Evolutionary conservation across 2,797 vertebrate species (phyloP), one percentile per base, ranked within the genome.

Genomic region (Gastrophryne carolinensis): DNA sequence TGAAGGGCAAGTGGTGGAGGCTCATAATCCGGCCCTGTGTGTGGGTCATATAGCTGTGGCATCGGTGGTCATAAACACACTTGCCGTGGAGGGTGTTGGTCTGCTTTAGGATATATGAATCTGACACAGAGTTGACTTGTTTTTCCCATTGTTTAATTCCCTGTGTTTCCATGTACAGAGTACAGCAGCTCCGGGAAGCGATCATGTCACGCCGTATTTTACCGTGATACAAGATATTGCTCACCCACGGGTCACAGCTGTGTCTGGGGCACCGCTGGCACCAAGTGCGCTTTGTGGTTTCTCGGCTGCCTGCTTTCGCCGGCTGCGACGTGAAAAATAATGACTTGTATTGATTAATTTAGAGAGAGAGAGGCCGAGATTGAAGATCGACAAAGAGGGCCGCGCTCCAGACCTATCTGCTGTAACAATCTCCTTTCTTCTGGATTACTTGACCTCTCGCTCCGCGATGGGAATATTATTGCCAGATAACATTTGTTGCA

Each of bases 311-410:
- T 3, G 49, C 13, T 67, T 49, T 5, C 64, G n/a, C 39, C 64
- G 12, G 44, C 11, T 53, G 34, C 64, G 53, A 12, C 54, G 64
- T 10, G 49, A 67, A 52, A 67, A 67, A 67, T 67, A 67, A 70
- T 70, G 39, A 54, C 37, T 57, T 15, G 23, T 56, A 70, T 70
- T 70, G 67, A 70, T 70, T 70, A 32, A 58, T 47, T 58, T 58
- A n/a, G 26, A 29, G 67, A 44, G 29, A 21, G 37, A 27, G 17
- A 58, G 23, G 5, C 24, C 24, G 23, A 47, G 67, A 67, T 54
- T 12, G 47, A 24, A 35, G 49, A 54, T 53, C 24, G 49, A 52
- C 47, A 37, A 52, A 53, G 64, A 30, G 35, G 53, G 54, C 34
- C 35, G 19, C 27, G 49, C 32, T 71, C 32, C 68, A 71, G 15